These are phyloP conservation scores for Folsomia manolachei DNA, from an alignment of 2,888 invertebrate species.

Conservation along the genomic window DNA sequence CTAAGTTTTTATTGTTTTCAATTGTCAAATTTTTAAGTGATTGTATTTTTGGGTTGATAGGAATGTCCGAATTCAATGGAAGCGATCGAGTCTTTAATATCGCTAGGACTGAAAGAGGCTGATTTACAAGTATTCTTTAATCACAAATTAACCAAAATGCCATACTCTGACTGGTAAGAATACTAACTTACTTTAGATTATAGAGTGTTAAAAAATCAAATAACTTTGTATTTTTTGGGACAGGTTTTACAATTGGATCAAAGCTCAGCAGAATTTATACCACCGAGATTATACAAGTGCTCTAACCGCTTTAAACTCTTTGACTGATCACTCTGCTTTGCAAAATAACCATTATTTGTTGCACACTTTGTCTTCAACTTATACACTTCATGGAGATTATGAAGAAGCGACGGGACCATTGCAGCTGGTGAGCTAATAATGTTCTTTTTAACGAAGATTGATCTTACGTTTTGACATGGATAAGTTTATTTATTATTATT, in stretches of 20 bases:
- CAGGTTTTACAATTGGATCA: constrained; percentile 54
- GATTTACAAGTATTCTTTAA: constrained; percentile 73
- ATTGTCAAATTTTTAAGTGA: neutral
- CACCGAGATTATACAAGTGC: constrained; percentile 68
- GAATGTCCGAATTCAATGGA: constrained; percentile 73
- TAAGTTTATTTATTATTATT: neutral
- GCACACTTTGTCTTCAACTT: constrained; percentile 68
- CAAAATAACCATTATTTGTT: constrained; percentile 68
- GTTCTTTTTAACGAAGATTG: neutral
- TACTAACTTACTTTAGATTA: too few relatives aligned
- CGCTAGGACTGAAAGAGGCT: constrained; percentile 68
- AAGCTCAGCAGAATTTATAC: constrained; percentile 61
- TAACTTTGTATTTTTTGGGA: too few relatives aligned
- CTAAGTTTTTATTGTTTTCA: neutral
- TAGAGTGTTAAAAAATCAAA: too few relatives aligned
- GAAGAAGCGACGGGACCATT: constrained; percentile 61
- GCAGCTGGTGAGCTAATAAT: constrained; percentile 28
- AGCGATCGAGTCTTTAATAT: constrained; percentile 69
- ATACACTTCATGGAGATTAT: constrained; percentile 70
- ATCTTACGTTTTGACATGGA: neutral
- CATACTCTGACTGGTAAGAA: constrained; percentile 58
- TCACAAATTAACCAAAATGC: constrained; percentile 57
- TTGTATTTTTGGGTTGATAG: constrained; percentile 50
- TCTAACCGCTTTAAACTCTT: constrained; percentile 63
- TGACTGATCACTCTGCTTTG: constrained; percentile 65